phyloP scores from a whole-genome alignment of 2,113 vertebrate species.

The Mesocricetus auratus region DNA sequence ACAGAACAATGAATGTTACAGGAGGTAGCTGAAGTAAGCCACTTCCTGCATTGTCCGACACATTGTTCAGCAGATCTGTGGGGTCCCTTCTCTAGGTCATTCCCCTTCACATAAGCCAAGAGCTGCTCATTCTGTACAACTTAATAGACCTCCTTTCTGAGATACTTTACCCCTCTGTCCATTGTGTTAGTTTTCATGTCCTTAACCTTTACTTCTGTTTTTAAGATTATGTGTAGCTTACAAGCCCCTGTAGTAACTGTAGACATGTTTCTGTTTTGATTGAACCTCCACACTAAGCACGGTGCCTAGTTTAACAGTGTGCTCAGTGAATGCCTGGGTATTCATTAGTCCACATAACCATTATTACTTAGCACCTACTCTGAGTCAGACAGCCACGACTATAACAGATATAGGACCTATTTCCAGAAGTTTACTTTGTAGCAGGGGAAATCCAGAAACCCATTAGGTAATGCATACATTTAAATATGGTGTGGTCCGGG shows the following conservation, averaged over 20 bases:
- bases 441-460: not conserved
- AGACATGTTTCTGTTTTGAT: not conserved
- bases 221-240: not conserved
- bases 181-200: too few relatives aligned
- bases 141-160: not conserved
- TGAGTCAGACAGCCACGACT: not conserved
- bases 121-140: not conserved
- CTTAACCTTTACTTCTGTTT: not conserved
- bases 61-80: not conserved
- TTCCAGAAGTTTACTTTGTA: not conserved
- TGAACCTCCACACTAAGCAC: not conserved
- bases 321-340: not conserved
- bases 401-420: not conserved
- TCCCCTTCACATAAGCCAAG: not conserved
- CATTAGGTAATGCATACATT: not conserved
- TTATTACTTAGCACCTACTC: not conserved
- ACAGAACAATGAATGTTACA: not conserved
- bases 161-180: not conserved
- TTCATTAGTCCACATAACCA: conserved; percentile 22
- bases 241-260: too few relatives aligned
- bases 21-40: not conserved
- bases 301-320: not conserved
- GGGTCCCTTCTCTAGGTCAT: not conserved
- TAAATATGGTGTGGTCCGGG: not conserved
- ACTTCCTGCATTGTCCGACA: rapidly evolving